phyloP scores from a whole-genome alignment of 2,113 vertebrate genomes.

The Vidua chalybeata region DNA sequence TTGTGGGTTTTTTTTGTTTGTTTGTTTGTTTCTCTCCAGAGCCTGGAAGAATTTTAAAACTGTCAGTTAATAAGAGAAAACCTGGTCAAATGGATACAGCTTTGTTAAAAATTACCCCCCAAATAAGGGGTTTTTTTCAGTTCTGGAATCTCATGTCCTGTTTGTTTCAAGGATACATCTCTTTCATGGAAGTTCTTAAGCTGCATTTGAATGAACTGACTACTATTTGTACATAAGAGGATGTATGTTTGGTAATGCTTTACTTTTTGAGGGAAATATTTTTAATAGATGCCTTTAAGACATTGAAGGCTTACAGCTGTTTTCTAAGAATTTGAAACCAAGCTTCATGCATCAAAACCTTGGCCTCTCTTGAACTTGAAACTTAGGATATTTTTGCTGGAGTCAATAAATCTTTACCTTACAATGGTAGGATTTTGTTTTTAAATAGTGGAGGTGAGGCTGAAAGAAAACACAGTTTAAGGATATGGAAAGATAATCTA shows the following conservation, averaged over 20 bases:
- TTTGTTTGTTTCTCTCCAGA: background rate
- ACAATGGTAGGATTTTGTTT: background rate
- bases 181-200: background rate
- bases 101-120: background rate
- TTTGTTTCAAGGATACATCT: background rate
- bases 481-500: background rate
- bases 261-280: background rate
- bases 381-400: background rate
- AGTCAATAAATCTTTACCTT: conserved; percentile 15
- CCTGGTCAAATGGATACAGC: background rate
- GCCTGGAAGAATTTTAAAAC: background rate
- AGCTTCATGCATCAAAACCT: background rate
- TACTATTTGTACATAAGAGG: background rate
- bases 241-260: background rate
- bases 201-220: background rate
- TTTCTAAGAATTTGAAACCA: background rate
- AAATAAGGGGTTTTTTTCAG: background rate
- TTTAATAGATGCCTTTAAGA: background rate
- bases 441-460: background rate
- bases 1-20: background rate
- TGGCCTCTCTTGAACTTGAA: background rate
- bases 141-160: background rate
- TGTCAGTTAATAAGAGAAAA: background rate
- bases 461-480: background rate
- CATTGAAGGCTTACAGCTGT: background rate